A percentile compares a stretch with the other conserved stretches of the same genome.
phyloP scores from a whole-genome alignment of 2,797 vertebrate species.

The Decapterus maruadsi region DNA sequence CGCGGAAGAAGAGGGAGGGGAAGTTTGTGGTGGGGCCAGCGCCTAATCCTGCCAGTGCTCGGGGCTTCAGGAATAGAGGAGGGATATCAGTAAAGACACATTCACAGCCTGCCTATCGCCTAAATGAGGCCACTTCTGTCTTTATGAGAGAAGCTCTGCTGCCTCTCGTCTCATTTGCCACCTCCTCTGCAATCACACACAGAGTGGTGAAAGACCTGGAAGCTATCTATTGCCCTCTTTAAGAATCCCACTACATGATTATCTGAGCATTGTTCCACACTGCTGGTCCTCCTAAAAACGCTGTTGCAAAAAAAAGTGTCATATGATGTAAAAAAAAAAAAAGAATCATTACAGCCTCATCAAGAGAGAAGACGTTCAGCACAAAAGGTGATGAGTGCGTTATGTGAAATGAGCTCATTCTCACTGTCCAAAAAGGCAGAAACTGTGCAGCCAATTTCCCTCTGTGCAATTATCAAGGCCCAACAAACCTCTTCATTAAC shows the following conservation, averaged over 20 bases:
- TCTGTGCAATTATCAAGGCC: conserved; percentile 39
- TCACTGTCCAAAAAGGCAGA: conserved; percentile 21
- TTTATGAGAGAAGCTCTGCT: conserved; percentile 30
- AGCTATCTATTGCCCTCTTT: conserved; percentile 73
- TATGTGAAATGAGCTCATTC: conserved; percentile 17
- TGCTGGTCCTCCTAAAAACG: conserved; percentile 5
- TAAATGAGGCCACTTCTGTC: conserved; percentile 70
- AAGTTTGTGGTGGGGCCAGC: conserved; percentile 57
- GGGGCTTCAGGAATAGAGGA: conserved; percentile 60
- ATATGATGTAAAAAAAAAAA: conserved; percentile 12
- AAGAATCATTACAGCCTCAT: conserved; percentile 27
- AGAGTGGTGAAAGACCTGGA: conserved; percentile 53
- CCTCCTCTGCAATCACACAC: conserved; percentile 53
- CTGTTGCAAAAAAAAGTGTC: conserved; percentile 28
- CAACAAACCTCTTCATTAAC: conserved; percentile 61
- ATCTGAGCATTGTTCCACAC: conserved; percentile 39
- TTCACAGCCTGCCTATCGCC: conserved; percentile 55
- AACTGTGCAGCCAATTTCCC: neutral
- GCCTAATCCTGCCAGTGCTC: conserved; percentile 61
- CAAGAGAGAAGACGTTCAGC: neutral
- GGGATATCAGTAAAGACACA: conserved; percentile 70
- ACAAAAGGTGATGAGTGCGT: conserved; percentile 8
- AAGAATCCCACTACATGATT: conserved; percentile 51
- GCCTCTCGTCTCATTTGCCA: conserved; percentile 46
- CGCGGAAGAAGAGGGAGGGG: conserved; percentile 12